These are phyloP conservation scores for Salvelinus alpinus DNA, from an alignment of 2,113 vertebrate species.

Conservation along the genomic window DNA sequence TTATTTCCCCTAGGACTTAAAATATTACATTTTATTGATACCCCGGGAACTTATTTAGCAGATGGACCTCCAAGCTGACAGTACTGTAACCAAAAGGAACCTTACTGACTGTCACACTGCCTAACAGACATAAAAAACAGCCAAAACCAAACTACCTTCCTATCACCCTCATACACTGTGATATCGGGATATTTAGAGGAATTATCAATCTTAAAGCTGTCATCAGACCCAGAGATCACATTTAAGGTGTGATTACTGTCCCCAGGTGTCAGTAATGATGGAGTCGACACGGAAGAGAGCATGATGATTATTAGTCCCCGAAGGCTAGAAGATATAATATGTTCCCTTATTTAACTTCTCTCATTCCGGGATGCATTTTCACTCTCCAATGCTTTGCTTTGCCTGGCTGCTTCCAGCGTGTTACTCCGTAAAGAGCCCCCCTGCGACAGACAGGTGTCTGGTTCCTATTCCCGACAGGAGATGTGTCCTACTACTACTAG, in stretches of 20 bases:
- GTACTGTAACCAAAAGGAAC: constrained; percentile 24
- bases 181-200: constrained; percentile 36
- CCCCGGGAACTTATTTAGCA: constrained; percentile 45
- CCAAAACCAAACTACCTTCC: neutral
- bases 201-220: constrained; percentile 50
- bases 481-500: constrained; percentile 52
- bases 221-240: constrained; percentile 47
- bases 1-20: constrained; percentile 61
- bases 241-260: constrained; percentile 59
- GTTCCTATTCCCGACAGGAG: constrained; percentile 68
- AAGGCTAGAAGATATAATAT: constrained; percentile 49
- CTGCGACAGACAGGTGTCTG: constrained; percentile 61
- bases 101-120: constrained; percentile 25
- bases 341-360: constrained; percentile 45
- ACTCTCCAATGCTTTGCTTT: constrained; percentile 58
- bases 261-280: constrained; percentile 58
- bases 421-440: constrained; percentile 17
- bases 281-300: constrained; percentile 41
- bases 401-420: constrained; percentile 55
- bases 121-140: constrained; percentile 24
- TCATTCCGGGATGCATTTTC: constrained; percentile 55
- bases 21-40: constrained; percentile 52
- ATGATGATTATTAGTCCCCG: constrained; percentile 36
- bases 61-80: constrained; percentile 41
- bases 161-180: neutral